Base-by-base conservation (phyloP, 2,888 invertebrate genomes). In the Formica aserva region DNA sequence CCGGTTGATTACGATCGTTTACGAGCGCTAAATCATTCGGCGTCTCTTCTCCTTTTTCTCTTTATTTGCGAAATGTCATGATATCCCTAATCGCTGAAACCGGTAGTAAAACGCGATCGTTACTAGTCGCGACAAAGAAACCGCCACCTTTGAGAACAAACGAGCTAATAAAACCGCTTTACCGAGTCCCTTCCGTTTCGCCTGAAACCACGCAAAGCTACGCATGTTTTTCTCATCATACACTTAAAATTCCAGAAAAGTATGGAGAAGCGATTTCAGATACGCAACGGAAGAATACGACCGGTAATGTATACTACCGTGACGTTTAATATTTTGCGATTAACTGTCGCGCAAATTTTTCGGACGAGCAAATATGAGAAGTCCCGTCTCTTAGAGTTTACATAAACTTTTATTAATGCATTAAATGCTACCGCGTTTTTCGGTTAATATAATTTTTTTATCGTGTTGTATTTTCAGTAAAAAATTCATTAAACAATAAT, bases 41-140 rank as follows among this genome's bases (percentile, higher is more conserved):
- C 75, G 84, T 74, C 83, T 85, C 77, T 65, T 60, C 26, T 15
- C 75, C 55, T 84, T 83, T 76, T 82, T 65, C 85, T 83, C 85
- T 88, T 88, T 87, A 88, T 87, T 88, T 88, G 89, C 88, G 74
- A 87, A 88, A 88, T 87, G 87, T 86, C 90, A 83, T 82, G 89
- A 87, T 88, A 87, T 83, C 87, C 83, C 86, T 90, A 88, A 88
- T 90, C 90, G 91, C 86, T 74, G 90, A 88, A 90, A 91, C 92
- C 88, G 92, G 90, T 90, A 92, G 91, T 92, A 92, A 92, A 92
- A 91, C 87, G 91, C 87, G 91, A 89, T 91, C 91, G 88, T 92
- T 91, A 88, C 90, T 90, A 89, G 88, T 89, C 90, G 90, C 88
- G 89, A 90, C 89, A 90, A 90, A 90, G 89, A 90, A 90, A 90